phyloP scores from a whole-genome alignment of 2,888 invertebrate genomes.

The Drosophila neotestacea region DNA sequence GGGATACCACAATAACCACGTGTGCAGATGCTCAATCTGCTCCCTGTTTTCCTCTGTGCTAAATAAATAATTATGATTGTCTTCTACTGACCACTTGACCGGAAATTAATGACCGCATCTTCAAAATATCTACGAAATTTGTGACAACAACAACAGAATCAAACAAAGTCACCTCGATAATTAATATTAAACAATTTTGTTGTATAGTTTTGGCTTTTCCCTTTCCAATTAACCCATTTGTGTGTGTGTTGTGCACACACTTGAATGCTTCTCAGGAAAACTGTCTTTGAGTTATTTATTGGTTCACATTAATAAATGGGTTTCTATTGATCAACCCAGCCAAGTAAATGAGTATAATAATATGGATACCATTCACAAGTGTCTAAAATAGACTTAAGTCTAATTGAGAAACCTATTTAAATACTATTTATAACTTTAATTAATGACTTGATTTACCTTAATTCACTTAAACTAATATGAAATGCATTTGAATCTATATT shows the following conservation, averaged over 20 bases:
- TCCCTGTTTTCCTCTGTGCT: conserved; percentile 44
- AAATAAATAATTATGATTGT: conserved; percentile 81
- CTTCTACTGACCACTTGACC: conserved; percentile 75
- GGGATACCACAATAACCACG: conserved; percentile 56
- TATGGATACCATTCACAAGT: background rate
- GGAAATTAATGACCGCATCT: conserved; percentile 72
- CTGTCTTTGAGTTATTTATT: conserved; percentile 73
- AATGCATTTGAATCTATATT: no score
- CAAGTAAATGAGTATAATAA: conserved; percentile 10
- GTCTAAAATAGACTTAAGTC: conserved; percentile 3
- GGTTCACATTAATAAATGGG: conserved; percentile 21
- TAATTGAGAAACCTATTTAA: background rate
- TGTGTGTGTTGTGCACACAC: conserved; percentile 66
- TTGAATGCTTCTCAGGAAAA: conserved; percentile 48
- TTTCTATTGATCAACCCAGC: background rate
- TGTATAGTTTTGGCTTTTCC: conserved; percentile 59
- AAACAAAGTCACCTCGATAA: conserved; percentile 49
- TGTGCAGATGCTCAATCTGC: conserved; percentile 74
- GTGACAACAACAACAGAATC: background rate
- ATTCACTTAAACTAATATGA: background rate
- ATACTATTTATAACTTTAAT: background rate
- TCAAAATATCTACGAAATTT: conserved; percentile 26
- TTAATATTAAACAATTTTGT: conserved; percentile 66
- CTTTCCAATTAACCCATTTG: conserved; percentile 12
- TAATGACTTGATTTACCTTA: background rate